Evolutionary conservation across 1,140 invertebrate species (phyloP).

Genomic region (Pseudomyrmex cubaensis): DNA sequence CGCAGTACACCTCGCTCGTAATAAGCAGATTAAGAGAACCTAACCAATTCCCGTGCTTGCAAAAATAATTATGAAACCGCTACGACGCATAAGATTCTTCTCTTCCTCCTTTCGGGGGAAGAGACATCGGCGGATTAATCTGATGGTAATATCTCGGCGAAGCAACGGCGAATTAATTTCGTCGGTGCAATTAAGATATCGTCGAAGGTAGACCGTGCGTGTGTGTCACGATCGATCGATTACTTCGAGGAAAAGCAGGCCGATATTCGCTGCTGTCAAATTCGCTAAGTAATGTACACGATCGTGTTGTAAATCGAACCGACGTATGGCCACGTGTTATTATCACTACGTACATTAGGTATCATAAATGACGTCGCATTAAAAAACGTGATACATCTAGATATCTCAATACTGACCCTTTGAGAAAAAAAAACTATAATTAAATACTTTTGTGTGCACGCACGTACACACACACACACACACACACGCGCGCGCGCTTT

Average conservation of each 20-base stretch:
- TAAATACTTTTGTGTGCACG: slow-evolving; percentile 5
- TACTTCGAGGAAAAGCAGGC: slow-evolving; percentile 37
- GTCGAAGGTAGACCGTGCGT: slow-evolving; percentile 41
- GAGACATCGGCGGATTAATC: slow-evolving; percentile 51
- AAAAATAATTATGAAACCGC: slow-evolving; percentile 59
- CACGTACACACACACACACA: too few species aligned
- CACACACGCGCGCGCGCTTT: too few species aligned
- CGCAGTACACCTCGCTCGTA: slow-evolving; percentile 36
- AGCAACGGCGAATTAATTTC: slow-evolving; percentile 56
- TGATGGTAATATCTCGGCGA: slow-evolving; percentile 49
- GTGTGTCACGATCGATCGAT: slow-evolving; percentile 45
- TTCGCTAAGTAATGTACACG: slow-evolving; percentile 39
- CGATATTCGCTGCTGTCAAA: slow-evolving; percentile 37
- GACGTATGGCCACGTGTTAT: slow-evolving; percentile 30
- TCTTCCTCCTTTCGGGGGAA: not conserved
- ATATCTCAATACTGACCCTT: not conserved
- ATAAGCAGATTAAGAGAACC: slow-evolving; percentile 58
- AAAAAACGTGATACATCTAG: slow-evolving; percentile 1
- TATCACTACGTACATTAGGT: slow-evolving; percentile 18
- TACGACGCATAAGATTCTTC: not conserved
- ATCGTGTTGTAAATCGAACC: slow-evolving; percentile 40
- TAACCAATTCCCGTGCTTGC: slow-evolving; percentile 49
- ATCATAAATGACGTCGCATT: slow-evolving; percentile 15
- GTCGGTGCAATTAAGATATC: slow-evolving; percentile 58
- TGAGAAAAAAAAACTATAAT: not conserved